Conservation (phyloP, 2,888 invertebrate species). For the Yponomeuta evonymella region DNA sequence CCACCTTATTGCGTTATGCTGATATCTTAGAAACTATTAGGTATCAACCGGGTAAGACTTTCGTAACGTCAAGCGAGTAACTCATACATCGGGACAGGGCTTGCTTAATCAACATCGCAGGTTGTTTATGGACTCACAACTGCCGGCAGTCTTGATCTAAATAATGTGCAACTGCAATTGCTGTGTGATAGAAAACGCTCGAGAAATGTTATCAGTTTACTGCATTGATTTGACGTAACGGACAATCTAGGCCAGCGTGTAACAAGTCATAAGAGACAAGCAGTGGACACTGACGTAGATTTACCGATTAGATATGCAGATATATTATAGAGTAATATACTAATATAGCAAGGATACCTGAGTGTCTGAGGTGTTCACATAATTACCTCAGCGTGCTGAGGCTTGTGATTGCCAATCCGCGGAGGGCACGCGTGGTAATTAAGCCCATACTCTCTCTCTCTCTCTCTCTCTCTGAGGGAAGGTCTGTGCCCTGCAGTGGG, state of each 20-base stretch:
- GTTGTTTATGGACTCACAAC: conserved; percentile 12
- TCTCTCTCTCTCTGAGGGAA: no score
- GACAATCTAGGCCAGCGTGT: neutral
- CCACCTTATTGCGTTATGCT: no score
- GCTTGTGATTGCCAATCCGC: no score
- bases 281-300: neutral
- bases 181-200: conserved; percentile 30
- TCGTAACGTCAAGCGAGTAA: conserved; percentile 6
- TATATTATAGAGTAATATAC: no score
- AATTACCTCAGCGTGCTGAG: no score
- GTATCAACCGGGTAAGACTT: neutral
- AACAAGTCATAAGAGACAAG: neutral
- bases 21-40: neutral
- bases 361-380: no score
- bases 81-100: conserved; percentile 8
- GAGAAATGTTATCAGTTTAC: neutral
- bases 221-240: neutral
- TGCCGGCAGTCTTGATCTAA: conserved; percentile 14
- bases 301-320: neutral
- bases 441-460: no score
- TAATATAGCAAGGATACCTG: no score
- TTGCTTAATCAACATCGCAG: conserved; percentile 3
- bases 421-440: no score
- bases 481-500: no score
- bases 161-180: conserved; percentile 21